Base-by-base conservation (phyloP, 2,888 invertebrate species). In the Argyresthia goedartella region DNA sequence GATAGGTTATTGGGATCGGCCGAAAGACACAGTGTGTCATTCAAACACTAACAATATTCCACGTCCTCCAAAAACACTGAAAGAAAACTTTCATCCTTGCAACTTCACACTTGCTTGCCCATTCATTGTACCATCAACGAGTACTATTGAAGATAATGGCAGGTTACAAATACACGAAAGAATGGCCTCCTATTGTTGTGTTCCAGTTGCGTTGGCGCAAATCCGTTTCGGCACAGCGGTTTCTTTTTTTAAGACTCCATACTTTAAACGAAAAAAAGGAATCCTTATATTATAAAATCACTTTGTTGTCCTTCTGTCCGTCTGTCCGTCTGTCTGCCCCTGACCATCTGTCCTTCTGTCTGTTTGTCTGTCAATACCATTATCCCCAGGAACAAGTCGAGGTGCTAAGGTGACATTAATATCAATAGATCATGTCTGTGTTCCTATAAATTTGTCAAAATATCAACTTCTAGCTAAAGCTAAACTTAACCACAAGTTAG, bases 121-220 rank as follows among this genome's bases (percentile, higher is more conserved):
- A 69, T 67, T 69, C 77, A 72, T 67, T 72, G 73, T 71, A 71
- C 70, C 81, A 75, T 78, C 74, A 78, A 79, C 81, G 68, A 60
- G 61, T 60, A 57, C 69, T 62, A 71, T 73, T 72, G 64, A 4
- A 70, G 65, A 65, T 73, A 73, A 76, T 76, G 80, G 76, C 79
- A 79, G 70, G 67, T 71, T 74, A 80, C 81, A 78, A 76, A 74
- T 73, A 65, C 68, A 73, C 71, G 81, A 81, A 81, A 81, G 81
- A 76, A 51, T 39, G 8, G 51, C 33, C 34, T 11, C n/a, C 15
- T 10, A 48, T 48, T 44, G 44, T 44, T 44, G 2, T 13, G 34
- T 36, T 8, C 41, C 15, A 35, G 43, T 44, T 44, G 15, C 51
- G 44, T 51, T 51, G 51, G 42, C 13, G 35, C 33, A 44, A 44